phyloP scores from a whole-genome alignment of 2,888 invertebrate species.

The Priapulus caudatus region DNA sequence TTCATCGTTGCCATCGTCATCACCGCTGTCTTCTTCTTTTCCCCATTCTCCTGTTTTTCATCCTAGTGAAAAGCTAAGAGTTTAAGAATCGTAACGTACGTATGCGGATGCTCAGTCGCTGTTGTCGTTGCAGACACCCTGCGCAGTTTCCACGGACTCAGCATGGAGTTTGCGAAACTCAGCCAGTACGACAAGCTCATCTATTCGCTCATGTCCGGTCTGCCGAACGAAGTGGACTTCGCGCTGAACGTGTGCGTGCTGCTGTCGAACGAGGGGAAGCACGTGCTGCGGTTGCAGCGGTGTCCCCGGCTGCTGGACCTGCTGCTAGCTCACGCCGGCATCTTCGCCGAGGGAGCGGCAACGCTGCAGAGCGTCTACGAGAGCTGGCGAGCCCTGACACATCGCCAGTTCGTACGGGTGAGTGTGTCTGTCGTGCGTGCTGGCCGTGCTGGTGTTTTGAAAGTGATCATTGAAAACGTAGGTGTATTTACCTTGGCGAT shows the following conservation, averaged over 20 bases:
- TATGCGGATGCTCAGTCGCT: too few species aligned
- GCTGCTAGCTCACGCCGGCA: constrained; percentile 81
- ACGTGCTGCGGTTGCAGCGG: constrained; percentile 68
- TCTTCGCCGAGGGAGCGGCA: constrained; percentile 61
- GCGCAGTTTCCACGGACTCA: constrained; percentile 53
- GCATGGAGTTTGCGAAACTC: constrained; percentile 46
- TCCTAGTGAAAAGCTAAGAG: too few species aligned
- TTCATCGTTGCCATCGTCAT: too few species aligned
- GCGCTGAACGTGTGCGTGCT: constrained; percentile 93
- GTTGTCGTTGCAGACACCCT: constrained; percentile 29
- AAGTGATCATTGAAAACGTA: background rate
- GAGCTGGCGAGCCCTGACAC: constrained; percentile 44
- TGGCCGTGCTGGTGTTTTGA: too few species aligned
- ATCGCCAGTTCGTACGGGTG: constrained; percentile 22
- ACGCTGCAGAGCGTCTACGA: constrained; percentile 51
- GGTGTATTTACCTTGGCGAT: background rate
- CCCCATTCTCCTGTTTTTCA: too few species aligned
- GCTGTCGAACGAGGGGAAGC: constrained; percentile 83
- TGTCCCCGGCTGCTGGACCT: constrained; percentile 76
- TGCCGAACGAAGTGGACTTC: constrained; percentile 97
- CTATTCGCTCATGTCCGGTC: constrained; percentile 80
- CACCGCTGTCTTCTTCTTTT: too few species aligned
- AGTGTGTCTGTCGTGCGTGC: too few species aligned
- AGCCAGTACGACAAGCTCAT: constrained; percentile 69
- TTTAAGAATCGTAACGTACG: too few species aligned